phyloP scores from a whole-genome alignment of 2,888 invertebrate species.

The Lomographa bimaculata region DNA sequence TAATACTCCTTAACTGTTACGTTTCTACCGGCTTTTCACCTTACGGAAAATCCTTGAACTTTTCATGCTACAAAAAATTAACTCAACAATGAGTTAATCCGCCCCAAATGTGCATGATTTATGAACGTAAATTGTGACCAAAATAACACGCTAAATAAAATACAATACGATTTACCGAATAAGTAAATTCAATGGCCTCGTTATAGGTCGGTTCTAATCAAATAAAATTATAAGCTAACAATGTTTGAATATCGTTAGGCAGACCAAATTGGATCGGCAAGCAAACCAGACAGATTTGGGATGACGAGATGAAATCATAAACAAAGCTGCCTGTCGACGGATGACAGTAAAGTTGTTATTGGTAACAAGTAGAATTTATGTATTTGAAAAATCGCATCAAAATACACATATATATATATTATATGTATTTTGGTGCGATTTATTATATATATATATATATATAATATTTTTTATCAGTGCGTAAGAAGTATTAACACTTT shows the following conservation, averaged over 20 bases:
- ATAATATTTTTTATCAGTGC: too few species aligned
- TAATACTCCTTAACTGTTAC: too few species aligned
- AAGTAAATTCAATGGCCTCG: slow-evolving; percentile 24
- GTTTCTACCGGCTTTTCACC: not conserved
- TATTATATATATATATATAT: too few species aligned
- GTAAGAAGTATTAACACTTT: too few species aligned
- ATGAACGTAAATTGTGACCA: slow-evolving; percentile 12
- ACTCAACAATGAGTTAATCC: slow-evolving; percentile 8
- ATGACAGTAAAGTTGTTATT: not conserved
- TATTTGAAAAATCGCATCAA: too few species aligned
- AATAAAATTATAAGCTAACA: slow-evolving; percentile 20
- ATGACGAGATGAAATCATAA: slow-evolving; percentile 14
- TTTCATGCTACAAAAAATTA: slow-evolving; percentile 13
- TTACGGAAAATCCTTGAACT: slow-evolving; percentile 4
- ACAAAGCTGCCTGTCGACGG: slow-evolving; percentile 5
- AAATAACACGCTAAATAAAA: slow-evolving; percentile 11
- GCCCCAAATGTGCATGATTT: slow-evolving; percentile 11
- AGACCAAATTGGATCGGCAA: slow-evolving; percentile 16
- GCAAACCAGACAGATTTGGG: slow-evolving; percentile 8
- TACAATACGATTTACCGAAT: slow-evolving; percentile 7
- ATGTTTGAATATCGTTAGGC: slow-evolving; percentile 30
- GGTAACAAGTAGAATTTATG: too few species aligned
- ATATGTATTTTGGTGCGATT: too few species aligned
- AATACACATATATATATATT: too few species aligned
- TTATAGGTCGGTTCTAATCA: slow-evolving; percentile 25